phyloP scores from a whole-genome alignment of 2,113 vertebrate genomes.

The Alligator sinensis region DNA sequence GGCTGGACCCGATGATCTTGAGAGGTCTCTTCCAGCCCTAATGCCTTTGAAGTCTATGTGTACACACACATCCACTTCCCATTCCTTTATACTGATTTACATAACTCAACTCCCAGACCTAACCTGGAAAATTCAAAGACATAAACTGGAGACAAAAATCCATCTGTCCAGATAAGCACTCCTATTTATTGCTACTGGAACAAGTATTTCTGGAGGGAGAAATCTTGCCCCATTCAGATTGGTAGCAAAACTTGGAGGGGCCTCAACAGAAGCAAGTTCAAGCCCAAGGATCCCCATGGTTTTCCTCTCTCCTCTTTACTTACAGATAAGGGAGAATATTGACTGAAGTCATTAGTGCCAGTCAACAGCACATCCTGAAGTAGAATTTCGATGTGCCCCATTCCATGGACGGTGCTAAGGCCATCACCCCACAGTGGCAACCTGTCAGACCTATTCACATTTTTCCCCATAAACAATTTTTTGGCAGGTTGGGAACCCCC shows the following conservation, averaged over 20 bases:
- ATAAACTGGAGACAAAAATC: background rate
- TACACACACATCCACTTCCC: background rate
- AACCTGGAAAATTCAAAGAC: slow-evolving; percentile 28
- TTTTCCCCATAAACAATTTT: background rate
- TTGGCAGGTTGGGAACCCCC: slow-evolving; percentile 21
- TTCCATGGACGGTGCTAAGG: background rate
- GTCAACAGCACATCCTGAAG: background rate
- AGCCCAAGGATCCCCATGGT: background rate
- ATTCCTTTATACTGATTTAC: slow-evolving; percentile 61
- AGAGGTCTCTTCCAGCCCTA: too few species aligned
- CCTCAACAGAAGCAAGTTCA: slow-evolving; percentile 30
- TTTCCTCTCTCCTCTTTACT: slow-evolving; percentile 14
- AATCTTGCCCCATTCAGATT: background rate
- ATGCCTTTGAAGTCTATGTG: background rate
- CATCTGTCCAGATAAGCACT: background rate
- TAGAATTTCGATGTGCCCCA: slow-evolving; percentile 5
- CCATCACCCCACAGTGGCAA: background rate
- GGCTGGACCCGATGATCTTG: too few species aligned
- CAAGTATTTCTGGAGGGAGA: background rate
- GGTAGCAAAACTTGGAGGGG: background rate
- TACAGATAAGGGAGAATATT: background rate
- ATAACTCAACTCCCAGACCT: slow-evolving; percentile 51
- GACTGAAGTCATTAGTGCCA: background rate
- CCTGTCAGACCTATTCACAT: background rate
- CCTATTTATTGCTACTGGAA: background rate